Conservation (phyloP, 2,797 vertebrate species). For the Pampus argenteus region DNA sequence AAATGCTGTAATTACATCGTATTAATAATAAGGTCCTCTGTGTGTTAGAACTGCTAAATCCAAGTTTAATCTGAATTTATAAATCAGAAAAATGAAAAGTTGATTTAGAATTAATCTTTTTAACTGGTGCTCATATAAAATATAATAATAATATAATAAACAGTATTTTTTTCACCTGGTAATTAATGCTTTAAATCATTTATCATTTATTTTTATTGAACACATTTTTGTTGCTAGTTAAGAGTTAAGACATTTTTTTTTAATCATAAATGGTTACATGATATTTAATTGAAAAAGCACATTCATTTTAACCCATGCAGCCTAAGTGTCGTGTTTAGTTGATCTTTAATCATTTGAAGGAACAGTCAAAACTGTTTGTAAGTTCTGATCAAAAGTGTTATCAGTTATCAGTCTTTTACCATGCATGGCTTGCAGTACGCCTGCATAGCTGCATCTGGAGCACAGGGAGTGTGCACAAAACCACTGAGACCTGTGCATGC, state of each 20-base stretch:
- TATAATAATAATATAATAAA: too few species aligned
- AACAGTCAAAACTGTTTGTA: constrained; percentile 49
- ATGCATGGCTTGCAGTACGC: constrained; percentile 44
- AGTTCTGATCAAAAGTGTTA: constrained; percentile 59
- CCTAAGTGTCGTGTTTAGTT: constrained; percentile 54
- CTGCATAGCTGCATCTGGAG: constrained; percentile 69
- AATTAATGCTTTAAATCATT: neutral
- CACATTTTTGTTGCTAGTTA: constrained; percentile 4
- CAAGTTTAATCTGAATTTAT: neutral
- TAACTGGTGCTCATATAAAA: neutral
- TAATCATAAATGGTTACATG: neutral
- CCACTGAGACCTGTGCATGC: constrained; percentile 69
- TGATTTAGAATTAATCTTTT: neutral
- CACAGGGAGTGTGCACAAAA: constrained; percentile 58
- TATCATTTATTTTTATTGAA: constrained; percentile 7
- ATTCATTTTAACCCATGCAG: constrained; percentile 46
- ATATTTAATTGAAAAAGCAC: constrained; percentile 52
- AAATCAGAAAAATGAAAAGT: neutral
- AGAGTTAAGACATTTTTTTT: constrained; percentile 7
- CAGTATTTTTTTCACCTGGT: neutral
- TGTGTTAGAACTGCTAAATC: neutral
- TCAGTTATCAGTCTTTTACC: constrained; percentile 36
- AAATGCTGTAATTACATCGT: neutral
- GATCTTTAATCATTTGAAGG: constrained; percentile 52
- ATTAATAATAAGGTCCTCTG: neutral